phyloP scores from a whole-genome alignment of 2,888 invertebrate genomes.

The Chirona hameri region DNA sequence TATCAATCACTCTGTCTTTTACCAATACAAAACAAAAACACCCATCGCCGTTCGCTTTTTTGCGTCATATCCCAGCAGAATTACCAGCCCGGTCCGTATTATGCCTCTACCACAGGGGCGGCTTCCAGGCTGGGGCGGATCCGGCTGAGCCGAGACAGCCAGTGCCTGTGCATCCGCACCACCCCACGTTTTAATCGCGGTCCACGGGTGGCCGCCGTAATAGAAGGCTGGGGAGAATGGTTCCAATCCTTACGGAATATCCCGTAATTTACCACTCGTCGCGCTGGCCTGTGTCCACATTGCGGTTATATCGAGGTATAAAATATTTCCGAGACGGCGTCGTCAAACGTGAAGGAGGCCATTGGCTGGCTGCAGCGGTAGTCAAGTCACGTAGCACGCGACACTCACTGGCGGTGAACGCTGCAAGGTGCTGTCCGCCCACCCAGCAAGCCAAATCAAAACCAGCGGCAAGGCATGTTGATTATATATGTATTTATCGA shows the following conservation, averaged over 20 bases:
- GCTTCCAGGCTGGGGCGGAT: background rate
- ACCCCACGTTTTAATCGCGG: background rate
- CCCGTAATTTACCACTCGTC: constrained; percentile 11
- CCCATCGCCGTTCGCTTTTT: too few species aligned
- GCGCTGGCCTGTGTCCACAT: constrained; percentile 2
- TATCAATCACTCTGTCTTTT: too few species aligned
- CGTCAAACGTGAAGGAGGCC: background rate
- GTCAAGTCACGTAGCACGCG: too few species aligned
- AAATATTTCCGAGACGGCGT: background rate
- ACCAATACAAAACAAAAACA: too few species aligned
- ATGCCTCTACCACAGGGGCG: too few species aligned
- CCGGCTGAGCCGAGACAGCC: background rate
- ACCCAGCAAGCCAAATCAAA: too few species aligned
- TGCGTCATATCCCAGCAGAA: too few species aligned
- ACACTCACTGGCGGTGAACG: too few species aligned
- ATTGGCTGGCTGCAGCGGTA: background rate
- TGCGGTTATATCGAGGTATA: background rate
- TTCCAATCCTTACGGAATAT: constrained; percentile 23
- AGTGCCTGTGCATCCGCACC: background rate
- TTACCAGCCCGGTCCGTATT: too few species aligned
- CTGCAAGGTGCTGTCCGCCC: too few species aligned
- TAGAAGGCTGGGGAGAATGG: background rate
- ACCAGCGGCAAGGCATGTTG: too few species aligned
- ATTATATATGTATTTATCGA: too few species aligned
- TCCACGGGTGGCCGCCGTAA: background rate